Percentiles rank a stretch among this genome's conserved stretches.
Evolutionary conservation across 2,113 vertebrate species (phyloP).

Genomic region (Hippopotamus amphibius): DNA sequence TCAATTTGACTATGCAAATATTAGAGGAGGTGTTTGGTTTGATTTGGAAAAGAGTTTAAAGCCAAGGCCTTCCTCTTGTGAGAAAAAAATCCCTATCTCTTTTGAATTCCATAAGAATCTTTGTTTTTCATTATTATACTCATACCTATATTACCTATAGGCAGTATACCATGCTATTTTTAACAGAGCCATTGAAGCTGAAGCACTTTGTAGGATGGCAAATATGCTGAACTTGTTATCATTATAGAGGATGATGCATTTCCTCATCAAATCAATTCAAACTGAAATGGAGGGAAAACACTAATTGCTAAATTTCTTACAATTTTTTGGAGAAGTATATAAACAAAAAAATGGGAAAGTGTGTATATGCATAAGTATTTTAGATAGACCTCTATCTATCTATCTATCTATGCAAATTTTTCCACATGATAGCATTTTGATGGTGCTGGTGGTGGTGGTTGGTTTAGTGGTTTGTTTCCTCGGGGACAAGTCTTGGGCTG

Average conservation of each 20-base stretch:
- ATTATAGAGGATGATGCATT: not conserved
- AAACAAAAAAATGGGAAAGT: not conserved
- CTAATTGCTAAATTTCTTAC: not conserved
- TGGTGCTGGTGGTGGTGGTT: not conserved
- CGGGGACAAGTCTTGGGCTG: not conserved
- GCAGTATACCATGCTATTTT: not conserved
- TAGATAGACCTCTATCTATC: not conserved
- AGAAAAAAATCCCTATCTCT: not conserved
- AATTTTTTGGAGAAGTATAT: not conserved
- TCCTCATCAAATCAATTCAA: not conserved
- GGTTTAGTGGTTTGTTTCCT: not conserved
- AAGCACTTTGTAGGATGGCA: not conserved
- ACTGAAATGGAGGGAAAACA: not conserved
- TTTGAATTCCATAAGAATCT: not conserved
- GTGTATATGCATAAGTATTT: not conserved
- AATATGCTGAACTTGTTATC: not conserved
- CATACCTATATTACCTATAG: not conserved
- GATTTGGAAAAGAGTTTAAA: not conserved
- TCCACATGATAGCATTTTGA: not conserved
- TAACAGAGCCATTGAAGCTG: not conserved
- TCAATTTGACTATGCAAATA: conserved; percentile 60
- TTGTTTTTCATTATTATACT: not conserved
- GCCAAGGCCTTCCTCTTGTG: not conserved
- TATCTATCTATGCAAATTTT: not conserved
- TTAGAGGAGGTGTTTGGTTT: not conserved